phyloP scores from a whole-genome alignment of 2,888 invertebrate genomes.

The Heliconius sara region DNA sequence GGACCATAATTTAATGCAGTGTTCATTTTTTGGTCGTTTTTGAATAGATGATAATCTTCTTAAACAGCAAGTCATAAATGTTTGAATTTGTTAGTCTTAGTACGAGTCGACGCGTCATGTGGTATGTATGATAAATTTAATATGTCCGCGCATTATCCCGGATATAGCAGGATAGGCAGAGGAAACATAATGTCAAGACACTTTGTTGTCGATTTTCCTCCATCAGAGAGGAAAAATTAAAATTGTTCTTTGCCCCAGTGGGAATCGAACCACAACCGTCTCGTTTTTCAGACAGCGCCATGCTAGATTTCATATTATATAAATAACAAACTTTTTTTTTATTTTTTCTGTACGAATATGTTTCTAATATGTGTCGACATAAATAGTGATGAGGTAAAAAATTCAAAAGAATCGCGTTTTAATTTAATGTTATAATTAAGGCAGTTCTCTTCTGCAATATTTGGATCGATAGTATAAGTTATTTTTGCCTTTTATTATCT shows the following conservation, averaged over 20 bases:
- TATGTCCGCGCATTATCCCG: background rate
- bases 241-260: too few relatives aligned
- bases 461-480: constrained; percentile 41
- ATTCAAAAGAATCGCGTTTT: constrained; percentile 39
- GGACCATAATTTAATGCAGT: constrained; percentile 48
- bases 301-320: too few relatives aligned
- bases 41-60: constrained; percentile 27
- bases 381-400: constrained; percentile 25
- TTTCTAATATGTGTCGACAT: background rate
- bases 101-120: background rate
- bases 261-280: too few relatives aligned
- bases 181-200: too few relatives aligned
- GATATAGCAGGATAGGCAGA: too few relatives aligned
- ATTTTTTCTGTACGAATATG: background rate
- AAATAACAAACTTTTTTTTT: too few relatives aligned
- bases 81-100: constrained; percentile 3
- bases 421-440: constrained; percentile 49
- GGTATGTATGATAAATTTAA: background rate
- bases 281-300: too few relatives aligned
- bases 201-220: too few relatives aligned
- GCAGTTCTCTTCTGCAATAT: constrained; percentile 43
- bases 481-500: constrained; percentile 42
- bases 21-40: constrained; percentile 41
- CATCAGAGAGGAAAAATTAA: too few relatives aligned
- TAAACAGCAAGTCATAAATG: constrained; percentile 26